These are phyloP conservation scores for Thamnaconus septentrionalis DNA, from an alignment of 2,113 vertebrate species.

Conservation along the genomic window DNA sequence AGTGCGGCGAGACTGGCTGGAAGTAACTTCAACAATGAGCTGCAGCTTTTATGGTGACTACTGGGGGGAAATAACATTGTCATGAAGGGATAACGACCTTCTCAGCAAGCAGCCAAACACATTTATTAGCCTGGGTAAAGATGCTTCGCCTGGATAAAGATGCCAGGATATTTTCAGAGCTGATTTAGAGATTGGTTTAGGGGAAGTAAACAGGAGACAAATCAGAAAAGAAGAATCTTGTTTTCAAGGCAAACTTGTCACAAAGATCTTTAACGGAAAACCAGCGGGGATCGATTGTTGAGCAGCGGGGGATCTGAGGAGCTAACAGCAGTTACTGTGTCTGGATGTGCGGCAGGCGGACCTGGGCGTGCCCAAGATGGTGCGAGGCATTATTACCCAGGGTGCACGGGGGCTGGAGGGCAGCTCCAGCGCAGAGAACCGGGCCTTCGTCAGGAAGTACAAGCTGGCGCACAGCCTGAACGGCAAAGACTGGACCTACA, in stretches of 20 bases:
- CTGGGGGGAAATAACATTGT: no score
- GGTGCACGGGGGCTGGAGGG: constrained; percentile 92
- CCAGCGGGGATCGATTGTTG: not conserved
- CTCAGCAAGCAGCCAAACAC: no score
- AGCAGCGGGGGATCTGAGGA: not conserved
- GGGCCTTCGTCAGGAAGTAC: constrained; percentile 95
- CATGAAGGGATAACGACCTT: no score
- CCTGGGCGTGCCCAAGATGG: constrained; percentile 84
- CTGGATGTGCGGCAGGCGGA: constrained; percentile 75
- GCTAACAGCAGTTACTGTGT: not conserved
- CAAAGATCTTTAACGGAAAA: not conserved
- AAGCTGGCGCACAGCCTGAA: constrained; percentile 92
- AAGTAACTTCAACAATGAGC: no score
- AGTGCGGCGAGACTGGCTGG: no score
- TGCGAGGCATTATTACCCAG: constrained; percentile 93
- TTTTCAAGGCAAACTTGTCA: not conserved
- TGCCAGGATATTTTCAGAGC: no score
- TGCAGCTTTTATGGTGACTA: no score
- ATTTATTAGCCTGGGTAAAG: no score
- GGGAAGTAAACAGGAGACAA: not conserved
- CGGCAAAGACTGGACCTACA: constrained; percentile 89
- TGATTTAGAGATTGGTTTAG: no score
- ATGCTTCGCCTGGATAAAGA: no score
- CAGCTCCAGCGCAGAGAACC: constrained; percentile 84
- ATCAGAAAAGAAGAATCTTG: not conserved